These are phyloP conservation scores for Homarus americanus DNA, from an alignment of 1,140 invertebrate species.

Conservation along the genomic window DNA sequence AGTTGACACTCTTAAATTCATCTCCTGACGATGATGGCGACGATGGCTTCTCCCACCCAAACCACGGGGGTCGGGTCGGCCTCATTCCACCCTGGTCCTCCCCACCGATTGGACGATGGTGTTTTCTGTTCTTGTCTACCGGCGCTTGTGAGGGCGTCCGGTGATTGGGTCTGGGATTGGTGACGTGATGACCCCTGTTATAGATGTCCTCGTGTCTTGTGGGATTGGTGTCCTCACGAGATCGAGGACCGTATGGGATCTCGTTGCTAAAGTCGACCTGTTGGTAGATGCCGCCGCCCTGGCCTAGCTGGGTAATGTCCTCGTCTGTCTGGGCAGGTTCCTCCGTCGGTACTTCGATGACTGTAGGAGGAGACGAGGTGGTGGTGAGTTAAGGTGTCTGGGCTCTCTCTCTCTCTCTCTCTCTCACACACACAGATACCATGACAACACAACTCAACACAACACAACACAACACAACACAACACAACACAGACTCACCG, in stretches of 20 bases:
- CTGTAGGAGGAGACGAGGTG: neutral
- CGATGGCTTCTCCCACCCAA: neutral
- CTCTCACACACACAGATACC: neutral
- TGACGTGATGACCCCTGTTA: neutral
- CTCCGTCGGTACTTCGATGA: conserved; percentile 9
- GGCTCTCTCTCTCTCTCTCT: conserved; percentile 16
- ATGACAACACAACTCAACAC: neutral
- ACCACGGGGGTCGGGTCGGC: conserved; percentile 12
- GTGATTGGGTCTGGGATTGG: neutral
- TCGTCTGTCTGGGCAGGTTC: neutral
- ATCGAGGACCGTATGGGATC: neutral
- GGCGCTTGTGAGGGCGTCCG: neutral
- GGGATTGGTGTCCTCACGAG: neutral
- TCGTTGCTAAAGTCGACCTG: conserved; percentile 6
- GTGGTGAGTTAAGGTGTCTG: neutral
- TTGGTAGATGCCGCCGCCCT: neutral
- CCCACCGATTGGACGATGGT: neutral
- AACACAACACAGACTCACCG: conserved; percentile 80
- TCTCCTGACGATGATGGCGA: neutral
- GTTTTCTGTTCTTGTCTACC: neutral
- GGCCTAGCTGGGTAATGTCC: neutral
- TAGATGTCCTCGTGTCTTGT: conserved; percentile 11
- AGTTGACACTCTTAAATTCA: too few species aligned
- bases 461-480: neutral
- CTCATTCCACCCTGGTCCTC: neutral